Evolutionary conservation across 2,888 invertebrate genomes (phyloP).

Genomic region (Cryptocephalus moraei): DNA sequence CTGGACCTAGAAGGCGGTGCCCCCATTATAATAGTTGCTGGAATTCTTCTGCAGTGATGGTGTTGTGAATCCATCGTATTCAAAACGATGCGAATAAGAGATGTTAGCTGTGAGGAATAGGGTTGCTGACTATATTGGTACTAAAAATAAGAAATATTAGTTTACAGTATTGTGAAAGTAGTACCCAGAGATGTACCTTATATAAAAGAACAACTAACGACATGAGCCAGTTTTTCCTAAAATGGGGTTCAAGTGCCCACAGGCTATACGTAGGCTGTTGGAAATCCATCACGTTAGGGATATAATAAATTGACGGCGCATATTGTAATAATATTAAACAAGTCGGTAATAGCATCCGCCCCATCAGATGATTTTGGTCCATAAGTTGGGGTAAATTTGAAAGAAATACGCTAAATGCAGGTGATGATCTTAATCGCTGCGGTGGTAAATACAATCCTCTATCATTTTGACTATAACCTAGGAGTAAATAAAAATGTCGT

Average conservation of each 20-base stretch:
- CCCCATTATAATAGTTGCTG: slow-evolving; percentile 68
- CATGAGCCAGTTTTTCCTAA: slow-evolving; percentile 86
- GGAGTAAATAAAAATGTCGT: slow-evolving; percentile 79
- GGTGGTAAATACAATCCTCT: slow-evolving; percentile 88
- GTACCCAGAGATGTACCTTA: slow-evolving; percentile 53
- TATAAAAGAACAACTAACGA: slow-evolving; percentile 87
- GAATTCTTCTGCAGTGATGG: slow-evolving; percentile 81
- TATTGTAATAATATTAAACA: slow-evolving; percentile 73
- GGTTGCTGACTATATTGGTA: slow-evolving; percentile 68
- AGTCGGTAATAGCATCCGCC: slow-evolving; percentile 77
- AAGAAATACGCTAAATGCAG: slow-evolving; percentile 93
- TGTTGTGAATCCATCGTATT: slow-evolving; percentile 87
- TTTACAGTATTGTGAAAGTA: neutral
- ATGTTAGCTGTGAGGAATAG: slow-evolving; percentile 60
- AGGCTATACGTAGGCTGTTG: slow-evolving; percentile 73
- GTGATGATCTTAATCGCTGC: slow-evolving; percentile 73
- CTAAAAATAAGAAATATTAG: slow-evolving; percentile 32
- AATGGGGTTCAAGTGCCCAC: slow-evolving; percentile 78
- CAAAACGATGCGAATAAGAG: slow-evolving; percentile 78
- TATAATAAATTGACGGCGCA: slow-evolving; percentile 65
- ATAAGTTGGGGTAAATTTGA: slow-evolving; percentile 87
- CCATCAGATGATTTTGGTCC: slow-evolving; percentile 93
- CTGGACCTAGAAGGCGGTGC: slow-evolving; percentile 55
- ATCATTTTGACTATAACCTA: slow-evolving; percentile 89
- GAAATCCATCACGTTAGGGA: slow-evolving; percentile 42